These are phyloP conservation scores for Alectoris magna DNA, from an alignment of 2,797 vertebrate species.

Conservation along the genomic window DNA sequence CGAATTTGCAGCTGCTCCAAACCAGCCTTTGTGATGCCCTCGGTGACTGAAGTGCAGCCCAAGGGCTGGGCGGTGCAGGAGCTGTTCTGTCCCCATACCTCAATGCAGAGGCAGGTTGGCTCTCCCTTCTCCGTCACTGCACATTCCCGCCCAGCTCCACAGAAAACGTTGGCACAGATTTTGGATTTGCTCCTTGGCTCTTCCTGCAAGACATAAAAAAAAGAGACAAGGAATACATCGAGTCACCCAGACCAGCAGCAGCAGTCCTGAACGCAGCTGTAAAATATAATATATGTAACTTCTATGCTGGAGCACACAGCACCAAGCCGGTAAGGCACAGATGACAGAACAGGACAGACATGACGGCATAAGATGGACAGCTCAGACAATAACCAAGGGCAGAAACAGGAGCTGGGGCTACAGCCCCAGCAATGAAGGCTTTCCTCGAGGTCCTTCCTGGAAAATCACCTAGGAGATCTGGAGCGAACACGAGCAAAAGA, in stretches of 20 bases:
- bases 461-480: background rate
- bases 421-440: background rate
- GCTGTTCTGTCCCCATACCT: slow-evolving; percentile 79
- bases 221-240: slow-evolving; percentile 23
- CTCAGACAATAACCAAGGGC: background rate
- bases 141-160: slow-evolving; percentile 96
- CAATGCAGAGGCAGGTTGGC: slow-evolving; percentile 97
- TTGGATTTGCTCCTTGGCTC: slow-evolving; percentile 95
- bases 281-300: background rate
- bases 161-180: slow-evolving; percentile 99
- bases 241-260: background rate
- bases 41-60: accelerated
- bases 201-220: slow-evolving; percentile 77
- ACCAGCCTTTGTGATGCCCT: background rate
- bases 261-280: background rate
- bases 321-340: background rate
- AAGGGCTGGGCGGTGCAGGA: accelerated
- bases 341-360: background rate
- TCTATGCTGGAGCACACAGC: background rate
- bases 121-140: slow-evolving; percentile 95
- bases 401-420: background rate
- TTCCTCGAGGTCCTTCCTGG: background rate
- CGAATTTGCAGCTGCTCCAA: background rate
- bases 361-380: background rate
- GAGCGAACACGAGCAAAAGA: background rate